Evolutionary conservation across 2,888 invertebrate genomes (phyloP).

Genomic region (Chalcosyrphus nemorum): DNA sequence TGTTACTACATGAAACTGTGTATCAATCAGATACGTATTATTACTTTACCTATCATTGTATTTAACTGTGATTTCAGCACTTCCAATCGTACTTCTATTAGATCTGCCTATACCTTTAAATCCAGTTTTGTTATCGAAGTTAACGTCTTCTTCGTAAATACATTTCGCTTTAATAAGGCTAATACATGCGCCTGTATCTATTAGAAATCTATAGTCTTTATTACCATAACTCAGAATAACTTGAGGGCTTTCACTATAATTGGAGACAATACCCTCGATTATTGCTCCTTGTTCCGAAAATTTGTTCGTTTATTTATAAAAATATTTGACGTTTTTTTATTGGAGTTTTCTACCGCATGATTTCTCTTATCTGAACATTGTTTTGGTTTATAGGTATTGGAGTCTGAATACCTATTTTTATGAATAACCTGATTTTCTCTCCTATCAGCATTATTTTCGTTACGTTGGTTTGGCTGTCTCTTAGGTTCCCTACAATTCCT

Average conservation of each 20-base stretch:
- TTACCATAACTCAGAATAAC: too few relatives aligned
- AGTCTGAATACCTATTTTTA: neutral
- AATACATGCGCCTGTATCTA: too few relatives aligned
- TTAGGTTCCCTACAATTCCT: neutral
- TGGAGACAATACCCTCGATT: conserved; percentile 3
- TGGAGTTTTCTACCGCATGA: neutral
- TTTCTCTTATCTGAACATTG: neutral
- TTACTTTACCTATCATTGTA: conserved; percentile 14
- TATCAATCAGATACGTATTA: conserved; percentile 17
- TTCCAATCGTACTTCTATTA: conserved; percentile 14
- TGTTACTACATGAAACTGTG: conserved; percentile 17
- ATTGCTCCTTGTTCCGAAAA: conserved; percentile 35
- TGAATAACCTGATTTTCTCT: neutral
- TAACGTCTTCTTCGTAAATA: conserved; percentile 21
- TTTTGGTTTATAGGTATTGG: neutral
- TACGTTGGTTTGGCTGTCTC: neutral
- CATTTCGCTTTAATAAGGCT: conserved; percentile 21
- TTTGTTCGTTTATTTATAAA: conserved; percentile 5
- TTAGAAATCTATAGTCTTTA: too few relatives aligned
- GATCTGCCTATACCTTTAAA: conserved; percentile 29
- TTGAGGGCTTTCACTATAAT: conserved; percentile 12
- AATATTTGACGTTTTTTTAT: neutral
- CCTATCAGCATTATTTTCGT: neutral
- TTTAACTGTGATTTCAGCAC: conserved; percentile 12
- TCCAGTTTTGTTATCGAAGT: conserved; percentile 1